Evolutionary conservation across 2,113 vertebrate species (phyloP), one percentile per base, ranked within the genome.

Genomic region (Cynoglossus semilaevis): DNA sequence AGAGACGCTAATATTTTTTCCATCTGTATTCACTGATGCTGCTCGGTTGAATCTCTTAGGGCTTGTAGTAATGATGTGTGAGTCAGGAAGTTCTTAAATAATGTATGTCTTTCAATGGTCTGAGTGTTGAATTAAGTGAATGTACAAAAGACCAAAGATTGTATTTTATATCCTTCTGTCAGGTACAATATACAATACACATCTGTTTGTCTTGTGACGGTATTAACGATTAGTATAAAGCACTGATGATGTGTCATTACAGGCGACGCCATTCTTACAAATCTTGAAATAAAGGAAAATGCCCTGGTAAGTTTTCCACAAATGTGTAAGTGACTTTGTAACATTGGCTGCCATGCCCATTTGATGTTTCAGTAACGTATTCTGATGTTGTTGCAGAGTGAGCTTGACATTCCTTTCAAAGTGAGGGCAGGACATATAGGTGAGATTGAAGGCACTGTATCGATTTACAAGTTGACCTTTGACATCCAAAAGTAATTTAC

Each of bases 251-350:
- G 22, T 72, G 22, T 74, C 63, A 15, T 83, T 85, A 51, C 85
- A 99, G 97, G 97, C 76, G 93, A 93, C 16, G 97, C 94, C 36
- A 76, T 91, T 35, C 87, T 99, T 44, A 95, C 78, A 81, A 96
- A 95, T 84, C 92, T 99, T 76, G 93, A 94, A 90, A 97, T 99
- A 89, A 99, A 98, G 87, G 97, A 99, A 90, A 97, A 98, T 93
- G 97, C 96, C 13, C 75, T 99, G 93, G 97, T 99, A 92, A 89
- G 95, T 89, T 44, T 1, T 22, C 16, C 8, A 22, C 40, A 34
- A 46, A 29, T 57, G 8, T 1, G 1, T 15, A 34, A 0, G 15
- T 55, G 42, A 14, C 7, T 17, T 46, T 55, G 14, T 67, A 45
- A 1, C 4, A 4, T 16, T 53, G 1, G 10, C 47, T 29, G 22